Evolutionary conservation across 2,888 invertebrate genomes (phyloP), one percentile per base, ranked within the genome.

Genomic region (Heliconius cydno): DNA sequence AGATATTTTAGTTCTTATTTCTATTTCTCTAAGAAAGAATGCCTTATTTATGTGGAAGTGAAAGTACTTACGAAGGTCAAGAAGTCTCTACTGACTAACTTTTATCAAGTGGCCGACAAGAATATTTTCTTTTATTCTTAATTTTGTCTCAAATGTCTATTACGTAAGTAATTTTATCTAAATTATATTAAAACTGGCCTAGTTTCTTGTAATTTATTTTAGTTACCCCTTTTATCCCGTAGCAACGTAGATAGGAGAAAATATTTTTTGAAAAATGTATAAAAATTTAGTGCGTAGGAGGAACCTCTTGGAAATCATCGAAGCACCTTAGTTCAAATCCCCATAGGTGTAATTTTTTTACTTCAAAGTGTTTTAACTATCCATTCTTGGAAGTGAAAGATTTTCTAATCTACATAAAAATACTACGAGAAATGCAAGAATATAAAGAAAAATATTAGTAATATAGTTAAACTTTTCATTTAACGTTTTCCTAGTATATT

Each of bases 111-210:
- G 1, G 22, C 22, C 3, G 67, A 38, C 38, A 12, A 68, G n/a
- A 68, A 68, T n/a, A 68, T 38, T 34, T 68, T 34, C 38, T 67
- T 67, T 67, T 30, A 65, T 30, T 68, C 12, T 68, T 68, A 67
- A 67, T 67, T 38, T 67, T 34, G 12, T 67, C 22, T 67, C 67
- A 67, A 38, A 34, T 34, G 3, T 22, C 67, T 7, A 22, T 67
- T 67, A 34, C 7, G 19, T 9, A 0, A 65, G 28, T 28, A 1
- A 65, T n/a, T 65, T 65, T 0, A 15, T 13, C 3, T 28, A 15
- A 22, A 28, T 70, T 70, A 25, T 70, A 46, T 25, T 6, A 46
- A 3, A 70, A 41, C 25, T 12, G 13, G 25, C n/a, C 13, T 70
- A 22, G 22, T 66, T 34, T 66, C 28, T 66, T 12, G 38, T 38